Evolutionary conservation across 2,888 invertebrate species (phyloP).

Genomic region (Agrotis segetum): DNA sequence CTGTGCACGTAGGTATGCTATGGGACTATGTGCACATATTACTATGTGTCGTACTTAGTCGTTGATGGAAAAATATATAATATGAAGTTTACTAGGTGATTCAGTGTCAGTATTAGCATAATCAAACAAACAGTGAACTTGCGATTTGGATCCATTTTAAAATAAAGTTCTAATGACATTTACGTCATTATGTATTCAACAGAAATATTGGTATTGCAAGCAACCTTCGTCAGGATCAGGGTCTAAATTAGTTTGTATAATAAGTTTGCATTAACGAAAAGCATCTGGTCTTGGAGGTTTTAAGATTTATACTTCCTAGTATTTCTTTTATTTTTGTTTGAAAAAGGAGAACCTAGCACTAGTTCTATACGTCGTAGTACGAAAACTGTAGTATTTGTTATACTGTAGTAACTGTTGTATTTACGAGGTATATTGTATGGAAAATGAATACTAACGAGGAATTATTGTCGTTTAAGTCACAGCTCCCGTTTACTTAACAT

Average conservation of each 20-base stretch:
- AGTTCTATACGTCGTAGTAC: too few species aligned
- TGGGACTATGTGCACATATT: too few species aligned
- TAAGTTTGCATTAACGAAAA: slow-evolving; percentile 1
- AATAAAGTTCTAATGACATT: slow-evolving; percentile 16
- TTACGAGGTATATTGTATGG: too few species aligned
- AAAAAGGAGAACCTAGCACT: too few species aligned
- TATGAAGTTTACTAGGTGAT: neutral
- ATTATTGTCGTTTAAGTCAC: too few species aligned
- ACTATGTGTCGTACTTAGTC: too few species aligned
- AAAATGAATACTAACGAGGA: too few species aligned
- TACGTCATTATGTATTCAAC: slow-evolving; percentile 22
- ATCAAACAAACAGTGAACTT: slow-evolving; percentile 37
- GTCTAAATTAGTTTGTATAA: slow-evolving; percentile 16
- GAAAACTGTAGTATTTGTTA: too few species aligned
- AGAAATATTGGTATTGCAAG: slow-evolving; percentile 21
- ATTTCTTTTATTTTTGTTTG: neutral
- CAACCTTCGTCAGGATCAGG: slow-evolving; percentile 33
- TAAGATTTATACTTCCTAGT: neutral
- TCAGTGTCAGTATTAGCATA: slow-evolving; percentile 31
- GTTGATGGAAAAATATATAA: too few species aligned
- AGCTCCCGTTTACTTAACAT: too few species aligned
- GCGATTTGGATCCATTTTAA: slow-evolving; percentile 22
- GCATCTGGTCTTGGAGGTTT: neutral
- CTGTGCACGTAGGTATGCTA: too few species aligned
- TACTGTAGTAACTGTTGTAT: too few species aligned